phyloP scores from a whole-genome alignment of 2,888 invertebrate species.

The Notodonta dromedarius region DNA sequence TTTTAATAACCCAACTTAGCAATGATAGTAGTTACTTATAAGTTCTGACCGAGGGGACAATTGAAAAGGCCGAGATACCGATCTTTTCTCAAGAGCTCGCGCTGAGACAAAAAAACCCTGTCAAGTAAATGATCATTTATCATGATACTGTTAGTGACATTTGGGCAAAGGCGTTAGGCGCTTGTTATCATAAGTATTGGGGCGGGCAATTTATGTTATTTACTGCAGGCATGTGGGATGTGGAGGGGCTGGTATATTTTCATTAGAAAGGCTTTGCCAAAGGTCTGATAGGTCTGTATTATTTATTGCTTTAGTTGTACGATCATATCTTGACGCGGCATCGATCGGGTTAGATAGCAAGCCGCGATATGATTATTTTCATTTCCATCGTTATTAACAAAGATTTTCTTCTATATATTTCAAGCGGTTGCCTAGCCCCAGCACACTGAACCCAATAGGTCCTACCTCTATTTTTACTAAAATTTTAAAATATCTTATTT shows the following conservation, averaged over 20 bases:
- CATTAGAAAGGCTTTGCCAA: slow-evolving; percentile 1
- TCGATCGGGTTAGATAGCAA: not conserved
- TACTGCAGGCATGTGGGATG: not conserved
- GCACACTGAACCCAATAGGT: too few relatives aligned
- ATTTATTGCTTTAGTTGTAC: not conserved
- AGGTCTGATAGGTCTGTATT: not conserved
- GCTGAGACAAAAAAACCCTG: slow-evolving; percentile 33
- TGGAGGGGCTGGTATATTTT: slow-evolving; percentile 1
- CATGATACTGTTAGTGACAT: slow-evolving; percentile 42
- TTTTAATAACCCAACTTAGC: slow-evolving; percentile 9
- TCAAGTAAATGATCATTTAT: slow-evolving; percentile 44
- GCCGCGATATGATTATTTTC: too few relatives aligned
- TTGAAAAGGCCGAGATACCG: slow-evolving; percentile 28
- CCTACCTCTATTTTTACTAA: too few relatives aligned
- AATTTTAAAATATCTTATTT: too few relatives aligned
- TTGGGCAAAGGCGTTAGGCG: slow-evolving; percentile 22
- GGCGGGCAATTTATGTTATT: slow-evolving; percentile 7
- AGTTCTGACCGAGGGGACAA: slow-evolving; percentile 18
- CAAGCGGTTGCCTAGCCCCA: too few relatives aligned
- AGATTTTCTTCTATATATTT: too few relatives aligned
- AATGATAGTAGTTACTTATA: slow-evolving; percentile 15
- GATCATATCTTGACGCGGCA: not conserved
- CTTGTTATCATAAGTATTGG: slow-evolving; percentile 20
- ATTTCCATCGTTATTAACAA: too few relatives aligned
- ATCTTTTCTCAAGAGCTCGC: slow-evolving; percentile 25